Evolutionary conservation across 2,888 invertebrate genomes (phyloP), one percentile per base, ranked within the genome.

Genomic region (Andrena bucephala): DNA sequence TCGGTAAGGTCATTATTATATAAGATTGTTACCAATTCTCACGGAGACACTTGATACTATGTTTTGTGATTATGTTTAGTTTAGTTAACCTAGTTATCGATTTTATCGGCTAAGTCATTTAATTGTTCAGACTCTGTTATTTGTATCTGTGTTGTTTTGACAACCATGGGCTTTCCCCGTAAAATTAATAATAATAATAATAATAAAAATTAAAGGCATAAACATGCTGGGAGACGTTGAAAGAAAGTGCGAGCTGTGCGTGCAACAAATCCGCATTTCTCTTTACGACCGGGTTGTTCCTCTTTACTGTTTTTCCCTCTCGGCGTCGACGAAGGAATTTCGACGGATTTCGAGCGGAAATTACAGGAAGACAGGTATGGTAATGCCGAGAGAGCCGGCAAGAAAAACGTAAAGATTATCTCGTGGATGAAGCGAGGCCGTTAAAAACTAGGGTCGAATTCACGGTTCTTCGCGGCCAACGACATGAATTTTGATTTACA

Each of bases 401-500:
- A 29, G 42, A 70, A 60, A 59, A 59, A 36, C 13, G 29, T 31
- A 42, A 63, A 36, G 48, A 79, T 72, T 59, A 77, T 72, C 65
- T 50, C 16, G 48, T 6, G 20, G 63, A 48, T 16, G 36, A 72
- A 42, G 8, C 54, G 59, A 13, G 60, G n/a, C 27, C 33, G 42
- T 75, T 75, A 68, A 68, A 57, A 60, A 52, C 20, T 20, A 7
- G 13, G 52, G 73, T 72, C 71, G 67, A 84, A 82, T 82, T 82
- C 59, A 20, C 66, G 29, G 54, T 36, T 69, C 60, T 29, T 60
- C 71, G 54, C 36, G 27, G 16, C 31, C 16, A 72, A 50, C 83
- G 78, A 71, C 76, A 68, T 75, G 84, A 81, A 84, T 84, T 87
- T 84, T 84, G 78, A 87, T 86, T 87, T 87, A 75, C 81, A 87